A percentile compares a stretch with the other conserved stretches of the same genome.
These are phyloP conservation scores for Trissolcus basalis DNA, from an alignment of 1,140 invertebrate genomes.

Conservation along the genomic window DNA sequence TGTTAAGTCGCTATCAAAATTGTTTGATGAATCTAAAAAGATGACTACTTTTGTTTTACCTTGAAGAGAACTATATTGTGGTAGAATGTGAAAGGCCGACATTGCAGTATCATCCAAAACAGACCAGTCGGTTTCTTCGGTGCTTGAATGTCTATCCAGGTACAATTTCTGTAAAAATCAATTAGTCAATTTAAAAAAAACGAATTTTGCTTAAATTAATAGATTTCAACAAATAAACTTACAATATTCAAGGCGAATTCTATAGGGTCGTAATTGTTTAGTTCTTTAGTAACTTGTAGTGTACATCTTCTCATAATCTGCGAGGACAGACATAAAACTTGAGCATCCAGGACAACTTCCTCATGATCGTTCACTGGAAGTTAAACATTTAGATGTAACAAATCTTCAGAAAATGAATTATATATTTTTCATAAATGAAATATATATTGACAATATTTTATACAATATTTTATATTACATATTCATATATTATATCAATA, in stretches of 20 bases:
- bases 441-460: too few relatives aligned
- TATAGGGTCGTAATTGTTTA: constrained; percentile 59
- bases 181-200: constrained; percentile 16
- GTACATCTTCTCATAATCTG: constrained; percentile 64
- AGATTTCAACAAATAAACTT: constrained; percentile 16
- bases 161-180: constrained; percentile 22
- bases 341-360: constrained; percentile 69
- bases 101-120: constrained; percentile 18
- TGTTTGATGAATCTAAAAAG: neutral
- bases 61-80: constrained; percentile 13
- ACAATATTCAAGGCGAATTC: constrained; percentile 68
- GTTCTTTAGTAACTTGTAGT: constrained; percentile 58
- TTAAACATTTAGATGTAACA: too few relatives aligned
- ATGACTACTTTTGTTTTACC: neutral
- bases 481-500: neutral
- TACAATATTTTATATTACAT: neutral
- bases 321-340: constrained; percentile 67
- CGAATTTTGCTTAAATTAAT: neutral
- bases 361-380: constrained; percentile 60
- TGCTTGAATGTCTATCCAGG: constrained; percentile 29
- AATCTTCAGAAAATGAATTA: constrained; percentile 4
- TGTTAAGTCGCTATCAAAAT: too few relatives aligned
- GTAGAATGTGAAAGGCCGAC: constrained; percentile 5
- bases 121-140: constrained; percentile 27
- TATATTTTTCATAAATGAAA: too few relatives aligned